phyloP scores from a whole-genome alignment of 2,888 invertebrate genomes.

The Penaeus monodon region DNA sequence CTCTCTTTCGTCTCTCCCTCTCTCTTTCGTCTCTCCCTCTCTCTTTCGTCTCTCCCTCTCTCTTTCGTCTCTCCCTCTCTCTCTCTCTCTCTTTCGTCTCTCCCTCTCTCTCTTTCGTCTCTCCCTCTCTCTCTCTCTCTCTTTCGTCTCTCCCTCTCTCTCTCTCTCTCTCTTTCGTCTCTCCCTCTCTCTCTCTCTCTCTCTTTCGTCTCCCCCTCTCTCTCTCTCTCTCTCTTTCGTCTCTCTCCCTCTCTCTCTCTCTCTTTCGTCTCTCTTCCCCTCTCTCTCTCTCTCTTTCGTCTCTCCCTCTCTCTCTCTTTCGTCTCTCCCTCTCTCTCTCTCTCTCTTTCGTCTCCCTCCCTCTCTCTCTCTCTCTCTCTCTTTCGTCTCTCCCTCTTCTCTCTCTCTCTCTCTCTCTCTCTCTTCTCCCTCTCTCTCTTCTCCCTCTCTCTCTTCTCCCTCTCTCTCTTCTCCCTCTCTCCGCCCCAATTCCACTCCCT shows the following conservation, averaged over 20 bases:
- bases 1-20: neutral
- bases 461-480: neutral
- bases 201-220: neutral
- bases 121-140: neutral
- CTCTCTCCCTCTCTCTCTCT: neutral
- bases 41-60: neutral
- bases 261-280: too few relatives aligned
- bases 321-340: too few relatives aligned
- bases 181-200: too few relatives aligned
- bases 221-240: too few relatives aligned
- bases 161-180: too few relatives aligned
- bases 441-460: neutral
- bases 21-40: neutral
- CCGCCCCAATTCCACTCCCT: neutral
- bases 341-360: too few relatives aligned
- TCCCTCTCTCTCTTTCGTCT: too few relatives aligned
- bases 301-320: neutral
- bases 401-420: neutral
- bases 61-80: neutral
- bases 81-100: too few relatives aligned
- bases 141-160: neutral
- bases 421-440: neutral
- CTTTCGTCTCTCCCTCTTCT: neutral
- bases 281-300: neutral
- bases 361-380: too few relatives aligned